Percentiles rank a stretch among this genome's conserved stretches.
Conservation (phyloP, 1,140 invertebrate species). For the Dreissena rostriformis region DNA sequence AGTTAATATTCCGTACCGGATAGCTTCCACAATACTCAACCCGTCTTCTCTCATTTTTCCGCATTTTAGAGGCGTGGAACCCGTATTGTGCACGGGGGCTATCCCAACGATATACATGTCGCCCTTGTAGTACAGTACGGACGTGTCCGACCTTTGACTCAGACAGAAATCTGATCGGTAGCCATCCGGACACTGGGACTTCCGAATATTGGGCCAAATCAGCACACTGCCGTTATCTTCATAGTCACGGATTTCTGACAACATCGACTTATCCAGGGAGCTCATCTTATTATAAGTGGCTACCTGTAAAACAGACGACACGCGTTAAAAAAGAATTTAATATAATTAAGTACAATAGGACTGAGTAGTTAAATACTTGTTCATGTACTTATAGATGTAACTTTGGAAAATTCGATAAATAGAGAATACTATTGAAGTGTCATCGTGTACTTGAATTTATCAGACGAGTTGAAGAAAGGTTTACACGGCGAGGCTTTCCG, state of each 20-base stretch:
- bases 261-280: neutral
- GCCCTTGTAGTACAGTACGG: conserved; percentile 15
- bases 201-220: conserved; percentile 7
- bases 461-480: too few relatives aligned
- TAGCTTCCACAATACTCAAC: conserved; percentile 36
- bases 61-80: conserved; percentile 35
- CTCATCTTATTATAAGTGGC: neutral
- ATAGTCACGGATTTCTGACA: conserved; percentile 10
- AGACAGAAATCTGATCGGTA: conserved; percentile 6
- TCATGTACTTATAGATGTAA: too few relatives aligned
- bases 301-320: conserved; percentile 32
- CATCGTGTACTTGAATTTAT: too few relatives aligned
- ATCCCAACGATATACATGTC: conserved; percentile 51
- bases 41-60: conserved; percentile 39
- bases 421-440: too few relatives aligned
- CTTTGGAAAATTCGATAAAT: too few relatives aligned
- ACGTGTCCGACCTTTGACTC: neutral
- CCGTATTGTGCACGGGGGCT: conserved; percentile 39
- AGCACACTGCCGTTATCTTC: neutral
- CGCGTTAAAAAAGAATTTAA: neutral
- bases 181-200: conserved; percentile 32
- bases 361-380: neutral
- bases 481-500: too few relatives aligned
- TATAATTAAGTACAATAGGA: neutral
- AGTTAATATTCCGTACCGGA: conserved; percentile 37